phyloP scores from a whole-genome alignment of 2,888 invertebrate genomes.

The Endotricha flammealis region DNA sequence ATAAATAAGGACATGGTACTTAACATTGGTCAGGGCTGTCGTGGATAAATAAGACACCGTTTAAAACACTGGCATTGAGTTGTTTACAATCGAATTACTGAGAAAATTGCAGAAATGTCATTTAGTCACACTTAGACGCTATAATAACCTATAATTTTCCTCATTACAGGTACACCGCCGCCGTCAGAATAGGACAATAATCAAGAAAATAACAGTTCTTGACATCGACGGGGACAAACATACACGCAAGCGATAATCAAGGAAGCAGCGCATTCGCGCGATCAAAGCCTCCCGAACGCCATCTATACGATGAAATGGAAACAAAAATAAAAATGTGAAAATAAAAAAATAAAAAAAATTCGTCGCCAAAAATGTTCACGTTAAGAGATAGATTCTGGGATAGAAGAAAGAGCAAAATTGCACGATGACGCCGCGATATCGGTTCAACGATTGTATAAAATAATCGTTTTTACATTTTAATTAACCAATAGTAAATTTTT shows the following conservation, averaged over 20 bases:
- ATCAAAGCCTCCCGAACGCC: constrained; percentile 21
- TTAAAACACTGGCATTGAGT: no score
- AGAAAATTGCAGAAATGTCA: background rate
- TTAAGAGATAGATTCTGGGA: constrained; percentile 64
- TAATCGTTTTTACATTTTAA: no score
- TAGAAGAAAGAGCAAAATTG: constrained; percentile 50
- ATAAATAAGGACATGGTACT: no score
- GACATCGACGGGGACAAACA: constrained; percentile 11
- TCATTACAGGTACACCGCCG: constrained; percentile 48
- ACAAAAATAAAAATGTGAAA: constrained; percentile 29
- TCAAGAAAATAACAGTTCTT: constrained; percentile 40
- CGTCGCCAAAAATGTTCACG: constrained; percentile 46
- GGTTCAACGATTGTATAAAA: constrained; percentile 52
- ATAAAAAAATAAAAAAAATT: constrained; percentile 18
- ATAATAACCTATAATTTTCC: constrained; percentile 25
- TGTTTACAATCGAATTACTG: background rate
- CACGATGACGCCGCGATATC: constrained; percentile 56
- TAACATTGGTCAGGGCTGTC: no score
- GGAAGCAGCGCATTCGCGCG: constrained; percentile 1
- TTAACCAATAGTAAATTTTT: no score
- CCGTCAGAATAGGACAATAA: constrained; percentile 31
- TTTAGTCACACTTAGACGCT: background rate
- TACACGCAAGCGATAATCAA: constrained; percentile 9
- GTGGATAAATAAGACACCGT: no score
- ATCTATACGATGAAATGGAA: constrained; percentile 27